Evolutionary conservation across 2,113 vertebrate genomes (phyloP).

Genomic region (Gavialis gangeticus): DNA sequence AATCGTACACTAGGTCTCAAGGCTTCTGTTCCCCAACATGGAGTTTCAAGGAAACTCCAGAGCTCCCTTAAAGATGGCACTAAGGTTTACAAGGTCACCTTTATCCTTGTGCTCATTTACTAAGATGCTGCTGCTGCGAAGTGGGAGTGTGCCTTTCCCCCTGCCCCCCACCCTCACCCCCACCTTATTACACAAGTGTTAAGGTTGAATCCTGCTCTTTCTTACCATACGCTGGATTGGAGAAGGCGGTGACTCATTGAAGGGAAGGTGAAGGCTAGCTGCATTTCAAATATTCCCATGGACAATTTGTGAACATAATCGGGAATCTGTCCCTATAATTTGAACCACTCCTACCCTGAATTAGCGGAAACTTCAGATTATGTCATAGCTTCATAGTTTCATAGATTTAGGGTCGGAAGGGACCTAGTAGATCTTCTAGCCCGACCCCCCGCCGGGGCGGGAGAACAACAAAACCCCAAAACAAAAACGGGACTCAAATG

Average conservation of each 20-base stretch:
- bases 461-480: too few species aligned
- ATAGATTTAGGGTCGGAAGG: too few species aligned
- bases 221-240: background rate
- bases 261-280: background rate
- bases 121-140: background rate
- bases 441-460: too few species aligned
- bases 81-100: background rate
- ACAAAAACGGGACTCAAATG: too few species aligned
- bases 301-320: background rate
- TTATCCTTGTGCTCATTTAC: background rate
- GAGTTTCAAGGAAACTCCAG: background rate
- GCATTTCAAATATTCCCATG: background rate
- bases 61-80: background rate
- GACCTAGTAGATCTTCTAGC: too few species aligned
- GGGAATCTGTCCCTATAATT: background rate
- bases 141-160: background rate
- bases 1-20: background rate
- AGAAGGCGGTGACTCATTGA: background rate
- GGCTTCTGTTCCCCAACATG: background rate
- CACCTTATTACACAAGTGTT: background rate
- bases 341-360: background rate
- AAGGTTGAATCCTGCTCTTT: background rate
- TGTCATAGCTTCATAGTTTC: too few species aligned
- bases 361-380: background rate
- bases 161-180: constrained; percentile 36